phyloP scores from a whole-genome alignment of 2,888 invertebrate genomes.

The Augochlorella aurata region DNA sequence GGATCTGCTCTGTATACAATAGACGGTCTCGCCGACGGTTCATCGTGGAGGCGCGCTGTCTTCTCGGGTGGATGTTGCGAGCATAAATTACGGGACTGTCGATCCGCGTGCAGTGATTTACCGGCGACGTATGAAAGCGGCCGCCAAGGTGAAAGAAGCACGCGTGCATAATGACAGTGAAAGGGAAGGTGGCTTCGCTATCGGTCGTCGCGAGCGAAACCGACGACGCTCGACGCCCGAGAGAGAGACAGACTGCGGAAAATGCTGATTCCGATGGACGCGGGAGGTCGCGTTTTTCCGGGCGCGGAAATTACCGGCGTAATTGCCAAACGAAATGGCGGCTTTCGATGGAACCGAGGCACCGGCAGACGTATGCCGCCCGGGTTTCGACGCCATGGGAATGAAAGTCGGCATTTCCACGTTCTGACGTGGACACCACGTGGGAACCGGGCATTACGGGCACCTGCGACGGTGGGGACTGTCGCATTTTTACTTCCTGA shows the following conservation, averaged over 20 bases:
- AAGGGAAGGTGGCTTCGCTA: slow-evolving; percentile 64
- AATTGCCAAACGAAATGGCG: slow-evolving; percentile 2
- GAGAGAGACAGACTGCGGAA: slow-evolving; percentile 35
- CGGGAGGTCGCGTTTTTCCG: slow-evolving; percentile 39
- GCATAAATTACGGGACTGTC: slow-evolving; percentile 46
- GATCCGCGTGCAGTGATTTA: slow-evolving; percentile 58
- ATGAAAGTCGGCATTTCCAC: slow-evolving; percentile 32
- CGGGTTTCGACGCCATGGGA: neutral
- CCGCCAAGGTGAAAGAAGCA: slow-evolving; percentile 66
- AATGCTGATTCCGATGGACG: slow-evolving; percentile 21
- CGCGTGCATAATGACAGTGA: slow-evolving; percentile 69
- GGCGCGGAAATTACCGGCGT: slow-evolving; percentile 9
- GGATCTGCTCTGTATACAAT: slow-evolving; percentile 14
- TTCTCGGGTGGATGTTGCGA: neutral
- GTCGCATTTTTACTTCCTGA: slow-evolving; percentile 20
- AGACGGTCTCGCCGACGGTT: neutral
- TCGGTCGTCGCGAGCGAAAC: slow-evolving; percentile 40
- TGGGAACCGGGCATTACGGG: slow-evolving; percentile 11
- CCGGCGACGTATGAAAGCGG: slow-evolving; percentile 65
- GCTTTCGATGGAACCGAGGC: slow-evolving; percentile 8
- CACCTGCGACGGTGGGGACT: neutral
- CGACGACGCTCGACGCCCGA: neutral
- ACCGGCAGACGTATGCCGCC: neutral
- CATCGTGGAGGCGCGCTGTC: neutral
- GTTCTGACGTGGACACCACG: neutral